Evolutionary conservation across 92 coral and sea anemone species (phyloP), one percentile per base, ranked within the genome.

Genomic region (Heliopora coerulea): DNA sequence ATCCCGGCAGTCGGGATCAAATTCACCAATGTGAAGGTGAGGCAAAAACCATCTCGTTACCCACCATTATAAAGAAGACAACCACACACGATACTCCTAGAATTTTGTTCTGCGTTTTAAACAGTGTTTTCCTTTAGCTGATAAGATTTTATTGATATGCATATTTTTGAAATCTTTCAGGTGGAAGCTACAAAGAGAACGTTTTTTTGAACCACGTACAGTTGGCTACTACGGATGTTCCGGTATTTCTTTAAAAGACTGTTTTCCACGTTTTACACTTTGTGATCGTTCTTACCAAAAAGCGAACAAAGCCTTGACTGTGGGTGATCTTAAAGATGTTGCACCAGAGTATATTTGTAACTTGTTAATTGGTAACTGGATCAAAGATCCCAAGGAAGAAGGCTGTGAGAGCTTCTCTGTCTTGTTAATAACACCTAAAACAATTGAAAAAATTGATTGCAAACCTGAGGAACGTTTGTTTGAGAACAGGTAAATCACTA

Each of bases 281-380:
- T 49, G 57, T 21, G 60, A 72, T 17, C 62, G 74, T 10, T 50
- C 77, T 17, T 19, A 34, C 2, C 80, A 88, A 21, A 42, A 58
- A 5, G 21, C 79, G 31, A 86, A 88, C 84, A 76, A 69, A 42
- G 82, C 89, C n/a, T 59, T 91, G 29, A 83, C 87, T 18, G 50
- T 91, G 50, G 79, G 76, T 14, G 91, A 91, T 54, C 48, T 91
- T 44, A 60, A 50, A 25, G 95, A 76, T 26, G 49, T 88, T 32
- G 67, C 84, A 78, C 97, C 97, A 13, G 81, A 82, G 68, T 88
- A 81, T 70, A 88, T 88, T 30, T 91, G 97, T 61, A 91, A 91
- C 56, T 82, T 88, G 34, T 68, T 88, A 8, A 90, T 85, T 9
- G 83, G 86, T 29, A 78, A 80, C 61, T 91, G 97, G 97, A 64